Evolutionary conservation across 1,140 invertebrate genomes (phyloP).

Genomic region (Mycetomoellerius zeteki): DNA sequence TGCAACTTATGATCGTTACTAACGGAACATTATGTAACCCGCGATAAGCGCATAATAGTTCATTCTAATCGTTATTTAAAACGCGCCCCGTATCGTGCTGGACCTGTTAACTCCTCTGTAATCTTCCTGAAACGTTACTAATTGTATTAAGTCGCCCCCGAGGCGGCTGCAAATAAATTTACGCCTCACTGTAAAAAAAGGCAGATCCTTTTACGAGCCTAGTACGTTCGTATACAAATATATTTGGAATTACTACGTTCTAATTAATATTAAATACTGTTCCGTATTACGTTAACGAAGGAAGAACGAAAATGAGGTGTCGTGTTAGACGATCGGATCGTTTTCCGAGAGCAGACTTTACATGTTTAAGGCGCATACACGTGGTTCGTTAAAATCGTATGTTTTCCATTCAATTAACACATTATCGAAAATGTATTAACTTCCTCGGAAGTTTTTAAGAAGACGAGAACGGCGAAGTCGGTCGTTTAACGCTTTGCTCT

Average conservation of each 20-base stretch:
- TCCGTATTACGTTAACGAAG: neutral
- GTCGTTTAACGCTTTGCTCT: slow-evolving; percentile 30
- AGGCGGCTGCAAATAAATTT: slow-evolving; percentile 41
- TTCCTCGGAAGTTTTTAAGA: neutral
- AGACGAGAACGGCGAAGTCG: neutral
- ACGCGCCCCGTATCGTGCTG: slow-evolving; percentile 74
- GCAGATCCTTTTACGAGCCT: slow-evolving; percentile 6
- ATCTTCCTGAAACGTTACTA: slow-evolving; percentile 74
- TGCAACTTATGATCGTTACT: slow-evolving; percentile 80
- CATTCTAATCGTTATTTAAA: slow-evolving; percentile 82
- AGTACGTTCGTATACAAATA: neutral
- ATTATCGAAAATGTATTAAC: slow-evolving; percentile 43
- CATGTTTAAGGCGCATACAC: neutral
- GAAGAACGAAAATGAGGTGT: neutral
- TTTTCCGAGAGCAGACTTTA: neutral
- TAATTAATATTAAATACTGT: slow-evolving; percentile 45
- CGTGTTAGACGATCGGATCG: slow-evolving; percentile 15
- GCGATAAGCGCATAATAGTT: slow-evolving; percentile 80
- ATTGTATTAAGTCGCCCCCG: slow-evolving; percentile 68
- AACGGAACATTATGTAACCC: slow-evolving; percentile 80
- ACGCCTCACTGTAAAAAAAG: slow-evolving; percentile 13
- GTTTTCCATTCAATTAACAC: slow-evolving; percentile 35
- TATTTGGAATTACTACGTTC: slow-evolving; percentile 35
- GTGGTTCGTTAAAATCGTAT: neutral
- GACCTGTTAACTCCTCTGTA: slow-evolving; percentile 78